Evolutionary conservation across 2,888 invertebrate species (phyloP).

Genomic region (Epinotia ramella): DNA sequence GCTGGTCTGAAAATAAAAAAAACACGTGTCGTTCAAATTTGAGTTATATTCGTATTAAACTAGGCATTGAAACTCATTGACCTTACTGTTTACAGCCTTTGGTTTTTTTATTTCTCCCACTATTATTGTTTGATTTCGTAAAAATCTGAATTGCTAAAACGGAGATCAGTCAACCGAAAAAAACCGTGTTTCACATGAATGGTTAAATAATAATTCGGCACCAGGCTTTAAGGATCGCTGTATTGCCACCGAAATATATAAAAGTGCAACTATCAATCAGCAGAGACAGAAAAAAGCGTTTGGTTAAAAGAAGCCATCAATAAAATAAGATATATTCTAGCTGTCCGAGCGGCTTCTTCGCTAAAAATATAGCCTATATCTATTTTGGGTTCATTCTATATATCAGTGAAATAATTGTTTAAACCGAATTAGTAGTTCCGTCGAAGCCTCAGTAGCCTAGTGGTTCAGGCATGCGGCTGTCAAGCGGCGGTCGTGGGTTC

Average conservation of each 20-base stretch:
- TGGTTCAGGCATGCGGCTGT: no score
- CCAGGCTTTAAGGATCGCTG: background rate
- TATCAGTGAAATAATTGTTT: no score
- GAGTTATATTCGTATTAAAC: no score
- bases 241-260: background rate
- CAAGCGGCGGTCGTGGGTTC: no score
- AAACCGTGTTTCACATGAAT: background rate
- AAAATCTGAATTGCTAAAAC: conserved; percentile 5
- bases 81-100: background rate
- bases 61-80: no score
- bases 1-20: no score
- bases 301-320: conserved; percentile 3
- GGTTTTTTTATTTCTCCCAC: background rate
- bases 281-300: background rate
- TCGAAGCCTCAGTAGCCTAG: no score
- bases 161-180: background rate
- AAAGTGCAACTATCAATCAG: conserved; percentile 28
- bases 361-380: no score
- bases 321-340: background rate
- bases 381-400: no score
- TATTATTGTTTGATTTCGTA: background rate
- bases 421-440: no score
- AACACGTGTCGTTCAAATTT: no score
- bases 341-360: background rate
- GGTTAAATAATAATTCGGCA: background rate